Evolutionary conservation across 2,888 invertebrate genomes (phyloP).

Genomic region (Physocephala rufipes): DNA sequence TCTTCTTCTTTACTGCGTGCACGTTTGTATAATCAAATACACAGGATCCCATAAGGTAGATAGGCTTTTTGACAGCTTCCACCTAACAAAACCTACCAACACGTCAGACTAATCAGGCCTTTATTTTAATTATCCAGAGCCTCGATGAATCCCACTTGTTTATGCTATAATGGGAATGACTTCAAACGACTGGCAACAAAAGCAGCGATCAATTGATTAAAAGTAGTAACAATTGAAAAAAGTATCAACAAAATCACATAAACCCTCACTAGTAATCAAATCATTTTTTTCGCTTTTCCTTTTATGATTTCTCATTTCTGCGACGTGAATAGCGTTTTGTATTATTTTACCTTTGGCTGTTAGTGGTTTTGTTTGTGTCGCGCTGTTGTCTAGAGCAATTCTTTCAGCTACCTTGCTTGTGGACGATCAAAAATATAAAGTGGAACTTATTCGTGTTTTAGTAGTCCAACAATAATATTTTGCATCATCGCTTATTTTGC

Average conservation of each 20-base stretch:
- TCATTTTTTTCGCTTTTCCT: background rate
- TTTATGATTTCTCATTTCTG: background rate
- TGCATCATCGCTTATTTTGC: background rate
- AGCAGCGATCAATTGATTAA: too few species aligned
- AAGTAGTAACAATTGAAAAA: background rate
- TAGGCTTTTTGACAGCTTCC: too few species aligned
- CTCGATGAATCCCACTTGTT: too few species aligned
- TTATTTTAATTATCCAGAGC: too few species aligned
- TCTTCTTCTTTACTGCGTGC: too few species aligned
- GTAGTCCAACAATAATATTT: slow-evolving; percentile 13
- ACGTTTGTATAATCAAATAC: too few species aligned
- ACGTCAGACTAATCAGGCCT: too few species aligned
- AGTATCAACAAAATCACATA: slow-evolving; percentile 6
- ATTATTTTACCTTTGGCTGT: slow-evolving; percentile 6
- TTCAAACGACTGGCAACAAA: too few species aligned
- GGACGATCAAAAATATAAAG: background rate
- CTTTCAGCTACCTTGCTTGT: slow-evolving; percentile 19
- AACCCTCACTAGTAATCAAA: slow-evolving; percentile 1
- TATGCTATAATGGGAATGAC: too few species aligned
- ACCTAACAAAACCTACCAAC: too few species aligned
- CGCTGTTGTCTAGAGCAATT: slow-evolving; percentile 25
- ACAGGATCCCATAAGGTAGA: too few species aligned
- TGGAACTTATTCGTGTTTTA: slow-evolving; percentile 11
- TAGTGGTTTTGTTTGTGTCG: slow-evolving; percentile 26
- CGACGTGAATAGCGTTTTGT: background rate